phyloP scores from a whole-genome alignment of 2,113 vertebrate genomes.

The Phaethornis superciliosus region DNA sequence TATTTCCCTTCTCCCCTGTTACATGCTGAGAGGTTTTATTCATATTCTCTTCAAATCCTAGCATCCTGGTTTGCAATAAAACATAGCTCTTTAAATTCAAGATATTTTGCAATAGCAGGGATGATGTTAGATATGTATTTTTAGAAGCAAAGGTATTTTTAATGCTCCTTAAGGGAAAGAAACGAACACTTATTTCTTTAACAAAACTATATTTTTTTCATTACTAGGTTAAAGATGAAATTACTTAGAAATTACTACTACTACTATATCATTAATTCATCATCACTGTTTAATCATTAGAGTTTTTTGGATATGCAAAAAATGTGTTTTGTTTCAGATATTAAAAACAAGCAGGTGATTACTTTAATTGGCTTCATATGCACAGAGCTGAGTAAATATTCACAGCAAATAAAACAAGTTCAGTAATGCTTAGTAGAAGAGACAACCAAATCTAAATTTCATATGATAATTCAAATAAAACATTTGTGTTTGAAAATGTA shows the following conservation, averaged over 20 bases:
- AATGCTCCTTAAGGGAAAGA: background rate
- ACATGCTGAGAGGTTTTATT: background rate
- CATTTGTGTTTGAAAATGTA: background rate
- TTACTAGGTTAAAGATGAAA: background rate
- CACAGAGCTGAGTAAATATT: background rate
- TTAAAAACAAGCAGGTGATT: background rate
- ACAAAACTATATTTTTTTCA: background rate
- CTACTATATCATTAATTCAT: background rate
- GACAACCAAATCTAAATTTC: background rate
- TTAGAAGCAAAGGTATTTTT: background rate
- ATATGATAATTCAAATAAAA: background rate
- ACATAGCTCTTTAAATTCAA: background rate
- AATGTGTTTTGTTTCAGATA: conserved; percentile 3
- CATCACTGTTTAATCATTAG: background rate
- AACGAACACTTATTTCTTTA: background rate
- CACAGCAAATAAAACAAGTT: background rate
- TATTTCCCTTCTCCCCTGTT: accelerated
- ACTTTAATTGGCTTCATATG: background rate
- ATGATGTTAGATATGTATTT: background rate
- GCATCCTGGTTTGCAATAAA: background rate
- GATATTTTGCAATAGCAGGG: background rate
- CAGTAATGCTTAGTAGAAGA: background rate
- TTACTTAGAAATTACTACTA: conserved; percentile 20
- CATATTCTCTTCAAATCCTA: background rate
- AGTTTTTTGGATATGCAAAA: background rate